phyloP scores from a whole-genome alignment of 2,113 vertebrate genomes.

The Ornithorhynchus anatinus region DNA sequence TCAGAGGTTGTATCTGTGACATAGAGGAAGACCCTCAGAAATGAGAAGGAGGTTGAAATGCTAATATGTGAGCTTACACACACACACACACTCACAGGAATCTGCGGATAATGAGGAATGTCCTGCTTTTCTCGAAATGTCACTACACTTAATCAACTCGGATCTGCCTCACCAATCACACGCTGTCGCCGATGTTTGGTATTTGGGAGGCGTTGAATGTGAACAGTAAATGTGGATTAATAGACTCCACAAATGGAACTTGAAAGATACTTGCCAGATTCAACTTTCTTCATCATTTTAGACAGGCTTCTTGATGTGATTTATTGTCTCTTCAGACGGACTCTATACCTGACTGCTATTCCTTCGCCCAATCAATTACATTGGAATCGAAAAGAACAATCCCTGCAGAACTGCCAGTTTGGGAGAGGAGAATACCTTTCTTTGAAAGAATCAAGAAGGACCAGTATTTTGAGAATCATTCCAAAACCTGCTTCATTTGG shows the following conservation, averaged over 20 bases:
- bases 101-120: constrained; percentile 23
- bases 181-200: neutral
- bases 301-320: neutral
- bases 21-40: neutral
- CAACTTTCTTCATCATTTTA: constrained; percentile 9
- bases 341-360: neutral
- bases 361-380: neutral
- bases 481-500: neutral
- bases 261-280: neutral
- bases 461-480: neutral
- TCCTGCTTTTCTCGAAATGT: neutral
- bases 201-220: neutral
- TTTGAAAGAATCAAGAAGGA: neutral
- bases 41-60: neutral
- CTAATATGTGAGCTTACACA: neutral
- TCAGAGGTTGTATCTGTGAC: neutral
- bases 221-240: neutral
- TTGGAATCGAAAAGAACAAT: neutral
- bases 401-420: neutral
- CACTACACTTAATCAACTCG: neutral
- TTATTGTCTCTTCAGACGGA: neutral
- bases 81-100: neutral
- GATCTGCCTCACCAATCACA: neutral
- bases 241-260: neutral
- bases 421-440: neutral